A percentile compares a stretch with the other conserved stretches of the same genome.
Conservation (phyloP, 2,797 vertebrate species). For the Oreonectes daqikongensis region DNA sequence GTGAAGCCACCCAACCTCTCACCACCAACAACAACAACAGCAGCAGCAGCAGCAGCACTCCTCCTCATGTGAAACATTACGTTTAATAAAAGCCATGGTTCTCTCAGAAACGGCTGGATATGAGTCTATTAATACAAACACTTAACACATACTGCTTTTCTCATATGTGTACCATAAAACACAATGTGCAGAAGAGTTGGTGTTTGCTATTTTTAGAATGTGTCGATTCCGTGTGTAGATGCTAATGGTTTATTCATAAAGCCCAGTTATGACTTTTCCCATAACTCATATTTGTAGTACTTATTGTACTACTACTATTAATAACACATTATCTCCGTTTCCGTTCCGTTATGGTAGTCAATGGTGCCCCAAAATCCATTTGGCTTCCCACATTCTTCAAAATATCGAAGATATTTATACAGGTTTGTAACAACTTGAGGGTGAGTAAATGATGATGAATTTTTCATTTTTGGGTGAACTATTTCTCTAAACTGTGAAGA, state of each 20-base stretch:
- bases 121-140: slow-evolving; percentile 30
- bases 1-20: slow-evolving; percentile 36
- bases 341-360: too few species aligned
- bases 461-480: too few species aligned
- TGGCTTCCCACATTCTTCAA: too few species aligned
- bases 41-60: slow-evolving; percentile 43
- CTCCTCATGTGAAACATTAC: slow-evolving; percentile 36
- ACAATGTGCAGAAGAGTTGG: neutral
- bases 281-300: neutral
- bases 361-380: too few species aligned
- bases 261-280: neutral
- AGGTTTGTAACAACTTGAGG: too few species aligned
- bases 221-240: neutral
- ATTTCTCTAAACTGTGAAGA: too few species aligned
- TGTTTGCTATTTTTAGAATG: neutral
- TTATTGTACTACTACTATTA: too few species aligned
- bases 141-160: slow-evolving; percentile 7
- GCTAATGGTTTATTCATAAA: neutral
- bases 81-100: slow-evolving; percentile 38
- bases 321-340: too few species aligned
- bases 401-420: too few species aligned
- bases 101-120: neutral
- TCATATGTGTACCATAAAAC: neutral
- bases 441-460: too few species aligned
- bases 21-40: too few species aligned